Evolutionary conservation across 2,113 vertebrate species (phyloP), one percentile per base, ranked within the genome.

Genomic region (Vulpes lagopus): DNA sequence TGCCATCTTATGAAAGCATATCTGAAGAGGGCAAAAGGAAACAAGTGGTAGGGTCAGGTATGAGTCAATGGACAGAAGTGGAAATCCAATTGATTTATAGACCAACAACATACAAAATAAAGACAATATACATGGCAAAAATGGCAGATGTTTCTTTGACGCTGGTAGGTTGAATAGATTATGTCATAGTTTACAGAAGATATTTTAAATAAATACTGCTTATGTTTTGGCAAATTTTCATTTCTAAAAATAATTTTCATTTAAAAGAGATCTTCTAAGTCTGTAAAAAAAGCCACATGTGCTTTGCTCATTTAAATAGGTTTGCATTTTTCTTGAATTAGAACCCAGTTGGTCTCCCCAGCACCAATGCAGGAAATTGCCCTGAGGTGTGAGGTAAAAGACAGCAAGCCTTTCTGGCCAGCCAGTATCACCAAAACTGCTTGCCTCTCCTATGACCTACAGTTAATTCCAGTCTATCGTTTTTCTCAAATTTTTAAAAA

Each of bases 401-500:
- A 25, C 38, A 43, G 30, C 27, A 79, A 73, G n/a, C 1, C 43
- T 35, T 86, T 87, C 12, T 32, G 12, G 23, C 84, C 64, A 96
- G 71, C 3, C 53, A 67, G 53, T 38, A 2, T 86, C 82, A 60
- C 20, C 14, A 38, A 62, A 89, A 76, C 16, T 59, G 20, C 7
- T 12, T 83, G 2, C 69, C 20, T 90, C 55, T 81, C 5, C 49
- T 55, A 53, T 11, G n/a, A 65, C 23, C 4, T 65, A n/a, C 81
- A 95, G n/a, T 67, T 8, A 83, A 74, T 15, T 43, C 15, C 14
- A 79, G 2, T 55, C 9, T 78, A 90, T 9, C 30, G 22, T 32
- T 94, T 96, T 89, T 60, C 32, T 84, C 51, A 60, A 14, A 62
- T 43, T 60, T 86, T 25, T 27, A 12, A 55, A 91, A 92, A 90